Evolutionary conservation across 53 echinoderm and acorn worm genomes (phyloP).

Genomic region (Henricia sp.): DNA sequence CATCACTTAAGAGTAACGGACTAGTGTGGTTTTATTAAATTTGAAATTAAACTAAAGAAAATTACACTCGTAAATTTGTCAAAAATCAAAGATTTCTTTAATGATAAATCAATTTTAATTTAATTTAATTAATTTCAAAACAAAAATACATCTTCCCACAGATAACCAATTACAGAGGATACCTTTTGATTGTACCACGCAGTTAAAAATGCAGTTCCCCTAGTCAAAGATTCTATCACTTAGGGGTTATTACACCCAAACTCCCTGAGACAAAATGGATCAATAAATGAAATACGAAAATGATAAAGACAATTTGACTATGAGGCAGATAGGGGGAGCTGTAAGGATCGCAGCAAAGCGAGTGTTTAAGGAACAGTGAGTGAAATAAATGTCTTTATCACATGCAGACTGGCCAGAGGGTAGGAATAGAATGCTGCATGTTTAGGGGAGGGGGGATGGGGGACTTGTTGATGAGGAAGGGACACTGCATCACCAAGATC

Average conservation of each 20-base stretch:
- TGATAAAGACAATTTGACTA: slow-evolving; percentile 14
- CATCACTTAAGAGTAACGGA: too few species aligned
- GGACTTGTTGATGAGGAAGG: slow-evolving; percentile 43
- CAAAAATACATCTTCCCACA: too few species aligned
- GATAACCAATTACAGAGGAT: too few species aligned
- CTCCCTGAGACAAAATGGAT: neutral
- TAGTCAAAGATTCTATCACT: slow-evolving; percentile 16
- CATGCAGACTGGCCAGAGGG: slow-evolving; percentile 30
- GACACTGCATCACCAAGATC: slow-evolving; percentile 8
- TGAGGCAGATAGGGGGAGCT: neutral
- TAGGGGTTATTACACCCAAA: neutral
- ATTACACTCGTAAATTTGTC: too few species aligned
- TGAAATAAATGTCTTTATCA: slow-evolving; percentile 48
- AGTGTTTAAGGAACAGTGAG: neutral
- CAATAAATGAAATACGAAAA: neutral
- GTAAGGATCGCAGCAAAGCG: slow-evolving; percentile 19
- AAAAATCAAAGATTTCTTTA: too few species aligned
- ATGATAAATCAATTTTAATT: too few species aligned
- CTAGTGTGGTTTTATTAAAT: too few species aligned
- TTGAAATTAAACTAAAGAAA: too few species aligned
- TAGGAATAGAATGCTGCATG: slow-evolving; percentile 12
- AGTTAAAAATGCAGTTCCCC: neutral
- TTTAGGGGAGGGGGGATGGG: neutral
- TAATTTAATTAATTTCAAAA: too few species aligned
- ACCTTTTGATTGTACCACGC: too few species aligned